These are phyloP conservation scores for Aphaenogaster floridana DNA, from an alignment of 1,140 invertebrate genomes.

Conservation along the genomic window DNA sequence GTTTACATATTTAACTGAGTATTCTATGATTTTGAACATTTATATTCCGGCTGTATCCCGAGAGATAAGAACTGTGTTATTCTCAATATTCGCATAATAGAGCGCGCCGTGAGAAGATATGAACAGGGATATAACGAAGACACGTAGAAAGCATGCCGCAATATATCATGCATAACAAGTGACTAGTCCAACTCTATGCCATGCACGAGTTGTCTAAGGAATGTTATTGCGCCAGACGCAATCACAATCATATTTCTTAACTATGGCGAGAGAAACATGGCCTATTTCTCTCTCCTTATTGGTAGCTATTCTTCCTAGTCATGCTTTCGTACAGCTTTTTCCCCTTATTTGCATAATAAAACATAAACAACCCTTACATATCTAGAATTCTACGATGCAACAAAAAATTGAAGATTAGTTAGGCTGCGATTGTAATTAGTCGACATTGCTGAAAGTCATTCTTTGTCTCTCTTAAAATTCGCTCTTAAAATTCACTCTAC, in stretches of 20 bases:
- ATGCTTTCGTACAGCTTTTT: not conserved
- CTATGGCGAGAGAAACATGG: constrained; percentile 42
- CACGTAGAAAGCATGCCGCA: constrained; percentile 76
- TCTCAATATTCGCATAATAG: constrained; percentile 74
- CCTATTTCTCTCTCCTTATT: constrained; percentile 58
- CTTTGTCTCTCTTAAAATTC: not conserved
- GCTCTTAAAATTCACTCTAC: constrained; percentile 25
- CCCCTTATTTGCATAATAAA: not conserved
- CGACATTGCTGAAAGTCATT: not conserved
- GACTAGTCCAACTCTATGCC: constrained; percentile 73
- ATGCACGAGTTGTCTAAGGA: constrained; percentile 72
- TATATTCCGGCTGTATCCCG: not conserved
- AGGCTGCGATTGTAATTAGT: not conserved
- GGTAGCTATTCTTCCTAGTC: not conserved
- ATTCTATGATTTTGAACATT: not conserved
- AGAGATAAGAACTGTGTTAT: constrained; percentile 67
- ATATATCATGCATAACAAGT: constrained; percentile 80
- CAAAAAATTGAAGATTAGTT: not conserved
- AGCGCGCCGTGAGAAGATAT: constrained; percentile 72
- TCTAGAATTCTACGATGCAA: not conserved
- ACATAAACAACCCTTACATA: not conserved
- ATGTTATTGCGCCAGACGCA: constrained; percentile 72
- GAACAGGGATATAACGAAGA: constrained; percentile 76
- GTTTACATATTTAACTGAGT: not conserved
- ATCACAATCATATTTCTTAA: constrained; percentile 77